A percentile compares a stretch with the other conserved stretches of the same genome.
These are phyloP conservation scores for Mixornis gularis DNA, from an alignment of 2,113 vertebrate species.

Conservation along the genomic window DNA sequence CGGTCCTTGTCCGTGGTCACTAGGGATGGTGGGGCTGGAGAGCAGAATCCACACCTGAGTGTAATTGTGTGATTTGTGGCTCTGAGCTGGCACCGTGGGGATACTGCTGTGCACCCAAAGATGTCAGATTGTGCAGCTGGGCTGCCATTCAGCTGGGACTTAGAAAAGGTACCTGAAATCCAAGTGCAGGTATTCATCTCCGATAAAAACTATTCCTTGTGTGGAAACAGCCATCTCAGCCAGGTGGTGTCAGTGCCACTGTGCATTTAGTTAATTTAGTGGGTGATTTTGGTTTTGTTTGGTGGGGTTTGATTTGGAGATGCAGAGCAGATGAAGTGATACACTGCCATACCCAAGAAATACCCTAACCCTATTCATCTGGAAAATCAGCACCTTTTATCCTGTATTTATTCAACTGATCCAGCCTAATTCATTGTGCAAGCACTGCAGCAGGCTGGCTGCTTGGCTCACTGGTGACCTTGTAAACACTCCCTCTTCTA, in stretches of 20 bases:
- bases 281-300: neutral
- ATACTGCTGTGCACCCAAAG: neutral
- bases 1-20: rapidly evolving
- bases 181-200: rapidly evolving
- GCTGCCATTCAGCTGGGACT: neutral
- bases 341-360: neutral
- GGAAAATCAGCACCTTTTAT: neutral
- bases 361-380: neutral
- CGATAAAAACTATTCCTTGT: neutral
- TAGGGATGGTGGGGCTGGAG: rapidly evolving
- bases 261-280: neutral
- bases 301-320: neutral
- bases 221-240: neutral
- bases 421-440: neutral
- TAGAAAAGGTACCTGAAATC: neutral
- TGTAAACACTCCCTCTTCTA: neutral
- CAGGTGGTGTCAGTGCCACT: neutral
- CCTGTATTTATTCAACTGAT: neutral
- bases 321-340: neutral
- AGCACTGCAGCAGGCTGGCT: neutral
- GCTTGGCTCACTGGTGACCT: neutral
- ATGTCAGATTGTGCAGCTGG: neutral
- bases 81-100: neutral
- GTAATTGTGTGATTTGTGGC: neutral
- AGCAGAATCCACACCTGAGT: rapidly evolving